These are phyloP conservation scores for Eupithecia exiguata DNA, from an alignment of 2,888 invertebrate genomes.

Conservation along the genomic window DNA sequence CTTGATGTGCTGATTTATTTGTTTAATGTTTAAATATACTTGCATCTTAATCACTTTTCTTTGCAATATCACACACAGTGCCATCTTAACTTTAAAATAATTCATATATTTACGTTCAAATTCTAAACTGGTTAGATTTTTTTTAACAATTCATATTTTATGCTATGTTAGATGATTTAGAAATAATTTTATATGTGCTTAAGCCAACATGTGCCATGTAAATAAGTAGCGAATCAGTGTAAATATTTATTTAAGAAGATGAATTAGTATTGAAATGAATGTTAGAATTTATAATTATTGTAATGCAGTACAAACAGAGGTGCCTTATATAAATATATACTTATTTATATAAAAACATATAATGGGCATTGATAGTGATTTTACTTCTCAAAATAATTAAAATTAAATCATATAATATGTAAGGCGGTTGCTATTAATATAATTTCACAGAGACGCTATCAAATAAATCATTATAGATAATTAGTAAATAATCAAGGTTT, in stretches of 20 bases:
- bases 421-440: neutral
- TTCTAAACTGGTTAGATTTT: constrained; percentile 28
- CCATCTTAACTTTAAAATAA: constrained; percentile 41
- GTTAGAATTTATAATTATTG: constrained; percentile 44
- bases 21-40: neutral
- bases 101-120: constrained; percentile 23
- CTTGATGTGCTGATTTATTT: neutral
- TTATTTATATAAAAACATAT: constrained; percentile 28
- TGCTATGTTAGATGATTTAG: constrained; percentile 11
- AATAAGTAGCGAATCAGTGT: constrained; percentile 59
- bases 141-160: constrained; percentile 25
- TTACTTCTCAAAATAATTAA: neutral
- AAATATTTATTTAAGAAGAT: constrained; percentile 46
- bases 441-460: constrained; percentile 16
- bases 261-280: constrained; percentile 29
- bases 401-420: neutral
- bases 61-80: constrained; percentile 35
- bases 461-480: neutral
- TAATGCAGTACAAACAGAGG: constrained; percentile 61
- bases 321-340: constrained; percentile 55
- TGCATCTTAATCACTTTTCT: neutral
- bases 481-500: neutral
- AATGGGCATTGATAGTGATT: constrained; percentile 35
- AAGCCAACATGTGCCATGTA: constrained; percentile 79
- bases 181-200: constrained; percentile 36